Base-by-base conservation (phyloP, 2,888 invertebrate species). In the Nomada fucata region DNA sequence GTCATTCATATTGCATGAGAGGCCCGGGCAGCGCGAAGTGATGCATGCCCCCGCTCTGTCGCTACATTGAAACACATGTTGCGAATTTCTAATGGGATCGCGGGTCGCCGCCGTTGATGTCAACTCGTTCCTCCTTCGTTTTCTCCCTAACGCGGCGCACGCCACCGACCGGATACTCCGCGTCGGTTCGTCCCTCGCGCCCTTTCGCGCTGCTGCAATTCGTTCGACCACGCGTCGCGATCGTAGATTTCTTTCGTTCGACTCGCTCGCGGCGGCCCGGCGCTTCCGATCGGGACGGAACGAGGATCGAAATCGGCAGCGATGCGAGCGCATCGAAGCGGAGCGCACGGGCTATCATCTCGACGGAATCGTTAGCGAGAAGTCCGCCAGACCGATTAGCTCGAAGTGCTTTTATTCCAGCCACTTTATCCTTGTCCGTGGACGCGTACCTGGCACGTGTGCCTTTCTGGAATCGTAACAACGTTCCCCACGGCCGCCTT, bases 1-100 rank as follows among this genome's bases (percentile, higher is more conserved):
- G 89, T 90, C 90, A 89, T 91, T 89, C 89, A 88, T 90, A 90
- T 90, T 88, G 86, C 90, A 90, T 88, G 90, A 89, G 89, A 86
- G 86, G 81, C 84, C 83, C 86, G 86, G 84, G 82, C 84, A 87
- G 76, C 82, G 79, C 76, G 83, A 80, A 82, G 76, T 87, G 88
- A 88, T 88, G 88, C 86, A 87, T 89, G 88, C 82, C 78, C 67
- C 67, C 63, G 70, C 82, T 72, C 68, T 85, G 87, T 85, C 83
- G 85, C 77, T 87, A 87, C 87, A 87, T 87, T 75, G 84, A 87
- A 87, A 90, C 90, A 90, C 87, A 88, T 90, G 90, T 90, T 86
- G 87, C 88, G 88, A 85, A 88, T 86, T 87, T 85, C 85, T 87
- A 87, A 87, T 79, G 81, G 82, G 68, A 57, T 13, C 15, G 36